These are phyloP conservation scores for Camponotus fellah DNA, from an alignment of 2,888 invertebrate genomes.

Conservation along the genomic window DNA sequence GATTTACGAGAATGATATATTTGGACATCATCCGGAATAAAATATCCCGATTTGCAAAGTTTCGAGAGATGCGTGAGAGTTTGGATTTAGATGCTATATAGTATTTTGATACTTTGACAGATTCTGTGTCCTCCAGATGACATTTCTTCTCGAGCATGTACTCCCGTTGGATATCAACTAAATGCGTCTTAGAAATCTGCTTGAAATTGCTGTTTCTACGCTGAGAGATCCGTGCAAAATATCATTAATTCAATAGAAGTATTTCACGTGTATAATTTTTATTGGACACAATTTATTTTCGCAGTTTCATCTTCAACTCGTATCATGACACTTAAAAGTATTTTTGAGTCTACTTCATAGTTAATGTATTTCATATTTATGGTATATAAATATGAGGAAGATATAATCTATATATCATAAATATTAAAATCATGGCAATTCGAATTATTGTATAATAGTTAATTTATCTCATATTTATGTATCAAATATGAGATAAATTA, in stretches of 20 bases:
- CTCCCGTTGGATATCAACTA: slow-evolving; percentile 23
- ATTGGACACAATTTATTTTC: slow-evolving; percentile 29
- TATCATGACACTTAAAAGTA: background rate
- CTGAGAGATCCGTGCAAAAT: slow-evolving; percentile 13
- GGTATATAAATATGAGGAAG: background rate
- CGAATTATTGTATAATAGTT: background rate
- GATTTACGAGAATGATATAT: background rate
- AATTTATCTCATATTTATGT: background rate
- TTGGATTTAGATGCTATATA: slow-evolving; percentile 3
- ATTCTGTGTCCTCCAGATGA: slow-evolving; percentile 31
- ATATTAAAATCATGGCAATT: background rate
- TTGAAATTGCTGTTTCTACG: slow-evolving; percentile 9
- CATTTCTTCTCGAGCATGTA: slow-evolving; percentile 12
- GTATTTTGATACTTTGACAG: slow-evolving; percentile 35
- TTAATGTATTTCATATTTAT: slow-evolving; percentile 29
- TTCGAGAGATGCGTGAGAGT: background rate
- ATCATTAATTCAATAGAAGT: slow-evolving; percentile 2
- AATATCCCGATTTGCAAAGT: slow-evolving; percentile 1
- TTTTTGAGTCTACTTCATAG: slow-evolving; percentile 14
- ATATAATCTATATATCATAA: background rate
- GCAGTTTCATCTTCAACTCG: background rate
- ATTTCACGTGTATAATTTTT: background rate
- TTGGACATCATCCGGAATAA: background rate
- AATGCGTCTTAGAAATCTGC: background rate
- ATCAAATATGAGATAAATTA: background rate